phyloP scores from a whole-genome alignment of 2,888 invertebrate species.

The Uropetala carovei region DNA sequence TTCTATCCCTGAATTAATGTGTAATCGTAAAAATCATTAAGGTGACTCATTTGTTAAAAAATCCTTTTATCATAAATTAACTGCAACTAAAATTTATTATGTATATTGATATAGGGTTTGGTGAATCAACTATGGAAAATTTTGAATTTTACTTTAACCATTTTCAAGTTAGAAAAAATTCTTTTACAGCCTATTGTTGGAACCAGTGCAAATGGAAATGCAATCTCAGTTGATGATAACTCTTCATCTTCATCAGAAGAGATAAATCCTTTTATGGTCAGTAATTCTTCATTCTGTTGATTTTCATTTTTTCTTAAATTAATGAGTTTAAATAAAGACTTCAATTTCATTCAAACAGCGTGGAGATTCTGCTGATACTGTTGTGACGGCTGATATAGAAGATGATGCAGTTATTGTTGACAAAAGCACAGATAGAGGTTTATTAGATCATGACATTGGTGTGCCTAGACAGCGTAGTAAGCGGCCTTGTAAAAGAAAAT shows the following conservation, averaged over 20 bases:
- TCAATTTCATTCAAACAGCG: constrained; percentile 76
- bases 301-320: background rate
- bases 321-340: background rate
- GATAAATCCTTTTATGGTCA: constrained; percentile 40
- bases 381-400: constrained; percentile 76
- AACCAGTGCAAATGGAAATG: constrained; percentile 48
- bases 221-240: constrained; percentile 5
- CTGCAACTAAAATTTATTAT: background rate
- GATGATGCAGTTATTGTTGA: constrained; percentile 68
- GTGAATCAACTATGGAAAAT: background rate
- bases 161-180: background rate
- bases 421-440: background rate
- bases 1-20: too few species aligned
- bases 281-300: background rate
- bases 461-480: constrained; percentile 83
- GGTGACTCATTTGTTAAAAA: too few species aligned
- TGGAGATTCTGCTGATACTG: constrained; percentile 83
- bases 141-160: background rate
- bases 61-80: background rate
- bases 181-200: constrained; percentile 16
- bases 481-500: constrained; percentile 1
- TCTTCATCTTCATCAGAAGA: constrained; percentile 16
- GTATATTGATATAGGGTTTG: background rate
- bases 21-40: too few species aligned
- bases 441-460: constrained; percentile 73